Base-by-base conservation (phyloP, 1,140 invertebrate species). In the Drosophila seguyi region DNA sequence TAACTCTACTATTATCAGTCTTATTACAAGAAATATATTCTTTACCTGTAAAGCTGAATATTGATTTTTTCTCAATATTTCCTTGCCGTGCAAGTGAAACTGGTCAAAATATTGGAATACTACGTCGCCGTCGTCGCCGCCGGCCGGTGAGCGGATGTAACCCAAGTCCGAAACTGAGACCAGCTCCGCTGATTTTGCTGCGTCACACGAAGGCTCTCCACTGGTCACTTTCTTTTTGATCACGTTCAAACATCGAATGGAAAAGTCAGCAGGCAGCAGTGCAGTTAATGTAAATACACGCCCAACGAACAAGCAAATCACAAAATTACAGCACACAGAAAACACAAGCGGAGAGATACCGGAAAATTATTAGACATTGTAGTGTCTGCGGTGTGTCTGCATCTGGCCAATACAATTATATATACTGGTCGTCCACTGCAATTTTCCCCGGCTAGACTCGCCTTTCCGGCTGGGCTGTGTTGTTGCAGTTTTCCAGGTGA, bases 281-380 rank as follows among this genome's bases (percentile, higher is more conserved):
- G 69, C 69, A 76, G 39, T 53, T 47, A 55, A 45, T 65, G 14
- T n/a, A 47, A 47, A 31, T 36, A 22, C 68, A 50, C 67, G 38
- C 67, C 62, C 61, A 60, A 16, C 41, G 29, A 61, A 39, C 34
- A 53, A 50, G 56, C 56, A 76, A 77, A 68, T 62, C 50, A 56
- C 18, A 66, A 38, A 77, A 77, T 77, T 77, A 75, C 62, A 38
- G 53, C 74, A 77, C 69, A 57, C 31, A 48, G 45, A 22, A 58
- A 72, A 44, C 29, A 10, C 52, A 29, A 69, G 42, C 36, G 18
- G 25, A 25, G 61, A 66, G 38, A 55, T 60, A 22, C 31, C 50
- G 84, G 76, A 81, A 88, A 88, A 88, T 72, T 75, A 88, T 88
- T 80, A 90, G 69, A 60, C 75, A 72, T 11, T 55, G 34, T 3